Percentiles rank a stretch among this genome's conserved stretches.
phyloP scores from a whole-genome alignment of 2,888 invertebrate genomes.

The Rosalia funebris region DNA sequence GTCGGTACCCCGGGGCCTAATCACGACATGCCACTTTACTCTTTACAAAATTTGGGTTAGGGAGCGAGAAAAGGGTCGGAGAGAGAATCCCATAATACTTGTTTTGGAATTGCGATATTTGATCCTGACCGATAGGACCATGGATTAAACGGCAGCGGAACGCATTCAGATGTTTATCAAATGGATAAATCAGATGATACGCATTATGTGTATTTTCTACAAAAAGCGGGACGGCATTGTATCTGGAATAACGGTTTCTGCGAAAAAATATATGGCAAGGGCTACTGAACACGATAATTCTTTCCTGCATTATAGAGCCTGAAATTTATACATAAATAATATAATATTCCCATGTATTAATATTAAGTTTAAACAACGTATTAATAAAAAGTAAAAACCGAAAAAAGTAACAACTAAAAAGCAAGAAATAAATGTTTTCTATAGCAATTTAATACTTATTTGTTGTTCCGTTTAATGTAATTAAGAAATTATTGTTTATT shows the following conservation, averaged over 20 bases:
- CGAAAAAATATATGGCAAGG: constrained; percentile 6
- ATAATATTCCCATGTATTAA: neutral
- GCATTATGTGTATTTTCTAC: constrained; percentile 5
- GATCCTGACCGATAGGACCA: constrained; percentile 36
- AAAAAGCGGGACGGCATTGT: constrained; percentile 18
- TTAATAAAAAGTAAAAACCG: too few relatives aligned
- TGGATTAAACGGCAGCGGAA: constrained; percentile 37
- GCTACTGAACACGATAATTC: constrained; percentile 6
- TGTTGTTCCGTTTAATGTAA: too few relatives aligned
- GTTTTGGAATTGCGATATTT: constrained; percentile 47
- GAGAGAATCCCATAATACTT: constrained; percentile 40
- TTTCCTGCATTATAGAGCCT: neutral
- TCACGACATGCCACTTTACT: constrained; percentile 60
- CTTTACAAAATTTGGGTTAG: constrained; percentile 47
- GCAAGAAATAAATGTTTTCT: too few relatives aligned
- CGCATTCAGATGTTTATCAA: constrained; percentile 37
- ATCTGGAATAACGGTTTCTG: constrained; percentile 11
- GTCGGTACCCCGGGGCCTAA: constrained; percentile 55
- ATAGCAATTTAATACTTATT: too few relatives aligned
- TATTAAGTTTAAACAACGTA: too few relatives aligned
- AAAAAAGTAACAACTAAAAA: too few relatives aligned
- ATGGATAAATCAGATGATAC: constrained; percentile 35
- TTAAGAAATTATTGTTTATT: too few relatives aligned
- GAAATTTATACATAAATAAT: constrained; percentile 4
- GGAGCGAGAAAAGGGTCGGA: constrained; percentile 44